A percentile compares a stretch with the other conserved stretches of the same genome.
phyloP scores from a whole-genome alignment of 2,113 vertebrate species.

The Myotis yumanensis region DNA sequence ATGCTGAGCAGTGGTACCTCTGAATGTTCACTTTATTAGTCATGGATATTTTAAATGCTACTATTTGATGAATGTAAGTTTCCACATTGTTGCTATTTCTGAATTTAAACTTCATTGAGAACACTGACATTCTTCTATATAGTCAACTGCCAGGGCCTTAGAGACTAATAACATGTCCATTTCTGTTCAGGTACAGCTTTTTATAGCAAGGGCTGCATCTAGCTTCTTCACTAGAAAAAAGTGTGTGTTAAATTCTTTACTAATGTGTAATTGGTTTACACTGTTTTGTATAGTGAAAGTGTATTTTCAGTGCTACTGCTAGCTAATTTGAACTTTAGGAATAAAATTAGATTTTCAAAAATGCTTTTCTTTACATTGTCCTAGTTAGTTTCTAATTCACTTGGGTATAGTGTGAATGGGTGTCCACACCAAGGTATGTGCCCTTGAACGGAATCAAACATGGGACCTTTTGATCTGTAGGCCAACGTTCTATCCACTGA shows the following conservation, averaged over 20 bases:
- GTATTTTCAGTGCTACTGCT: slow-evolving; percentile 74
- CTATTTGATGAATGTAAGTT: slow-evolving; percentile 78
- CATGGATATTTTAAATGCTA: slow-evolving; percentile 53
- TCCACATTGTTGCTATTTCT: slow-evolving; percentile 52
- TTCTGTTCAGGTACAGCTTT: slow-evolving; percentile 74
- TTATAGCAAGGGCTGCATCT: slow-evolving; percentile 67
- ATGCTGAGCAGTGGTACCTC: neutral
- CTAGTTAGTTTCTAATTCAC: slow-evolving; percentile 39
- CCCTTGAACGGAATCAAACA: too few species aligned
- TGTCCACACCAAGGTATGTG: too few species aligned
- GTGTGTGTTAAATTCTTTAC: slow-evolving; percentile 59
- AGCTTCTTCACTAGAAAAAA: slow-evolving; percentile 27
- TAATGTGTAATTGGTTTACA: slow-evolving; percentile 32
- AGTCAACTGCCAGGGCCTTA: slow-evolving; percentile 77
- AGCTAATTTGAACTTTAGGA: slow-evolving; percentile 77
- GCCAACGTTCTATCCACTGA: too few species aligned
- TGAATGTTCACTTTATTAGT: slow-evolving; percentile 50
- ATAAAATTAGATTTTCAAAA: slow-evolving; percentile 80
- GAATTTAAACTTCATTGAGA: slow-evolving; percentile 37
- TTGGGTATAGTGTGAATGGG: neutral
- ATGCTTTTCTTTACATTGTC: neutral
- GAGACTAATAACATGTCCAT: slow-evolving; percentile 45
- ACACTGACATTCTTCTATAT: slow-evolving; percentile 6
- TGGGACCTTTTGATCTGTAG: too few species aligned
- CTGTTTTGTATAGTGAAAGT: slow-evolving; percentile 76